Evolutionary conservation across 1,140 invertebrate genomes (phyloP).

Genomic region (Hycleus phaleratus): DNA sequence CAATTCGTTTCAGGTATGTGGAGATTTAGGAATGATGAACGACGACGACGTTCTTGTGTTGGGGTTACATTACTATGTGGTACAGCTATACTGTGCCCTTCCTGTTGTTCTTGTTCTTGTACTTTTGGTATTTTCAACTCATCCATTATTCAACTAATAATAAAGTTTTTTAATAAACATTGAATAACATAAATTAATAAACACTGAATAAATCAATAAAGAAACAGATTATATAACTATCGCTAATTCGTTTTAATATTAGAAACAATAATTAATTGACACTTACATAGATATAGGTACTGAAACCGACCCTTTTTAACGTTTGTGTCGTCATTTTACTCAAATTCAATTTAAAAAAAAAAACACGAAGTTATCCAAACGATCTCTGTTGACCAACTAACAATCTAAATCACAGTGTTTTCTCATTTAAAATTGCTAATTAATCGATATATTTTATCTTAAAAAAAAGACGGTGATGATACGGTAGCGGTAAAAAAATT

Average conservation of each 20-base stretch:
- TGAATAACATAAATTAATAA: too few relatives aligned
- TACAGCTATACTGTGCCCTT: slow-evolving; percentile 29
- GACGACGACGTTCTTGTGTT: slow-evolving; percentile 3
- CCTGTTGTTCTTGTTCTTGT: background rate
- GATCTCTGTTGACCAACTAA: too few relatives aligned
- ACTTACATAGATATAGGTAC: background rate
- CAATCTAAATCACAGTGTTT: too few relatives aligned
- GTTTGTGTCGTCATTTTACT: background rate
- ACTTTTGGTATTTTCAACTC: too few relatives aligned
- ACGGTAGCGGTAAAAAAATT: too few relatives aligned
- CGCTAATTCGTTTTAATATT: background rate
- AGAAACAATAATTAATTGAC: background rate
- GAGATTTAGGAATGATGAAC: slow-evolving; percentile 43
- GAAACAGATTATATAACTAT: background rate
- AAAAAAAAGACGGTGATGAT: too few relatives aligned
- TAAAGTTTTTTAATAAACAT: too few relatives aligned
- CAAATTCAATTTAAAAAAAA: background rate
- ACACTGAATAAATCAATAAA: background rate
- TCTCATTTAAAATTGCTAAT: too few relatives aligned
- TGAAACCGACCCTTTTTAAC: background rate
- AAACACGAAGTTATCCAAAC: too few relatives aligned
- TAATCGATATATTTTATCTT: too few relatives aligned
- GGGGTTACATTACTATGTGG: slow-evolving; percentile 3
- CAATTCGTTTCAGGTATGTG: slow-evolving; percentile 40
- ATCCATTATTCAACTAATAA: background rate